Base-by-base conservation (phyloP, 1,140 invertebrate genomes). In the Drepana arcuata region DNA sequence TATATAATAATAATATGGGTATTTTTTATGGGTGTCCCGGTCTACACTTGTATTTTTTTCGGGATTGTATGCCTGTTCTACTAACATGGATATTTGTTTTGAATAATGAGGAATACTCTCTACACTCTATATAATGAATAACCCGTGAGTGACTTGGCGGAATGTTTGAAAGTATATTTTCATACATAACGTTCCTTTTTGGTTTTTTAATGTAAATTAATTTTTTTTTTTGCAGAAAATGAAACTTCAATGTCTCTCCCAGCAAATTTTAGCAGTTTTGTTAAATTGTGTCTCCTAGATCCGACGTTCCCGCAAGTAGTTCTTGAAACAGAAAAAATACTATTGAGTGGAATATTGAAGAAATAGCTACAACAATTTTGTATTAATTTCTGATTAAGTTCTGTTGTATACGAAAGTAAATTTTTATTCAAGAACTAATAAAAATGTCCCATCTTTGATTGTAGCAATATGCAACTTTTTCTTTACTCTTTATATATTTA, bases 241-340 rank as follows among this genome's bases (percentile, higher is more conserved):
- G 12, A 24, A 7, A 24, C 42, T 4, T 50, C 27, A 16, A 41
- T 36, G 2, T 35, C 36, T 14, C 37, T 67, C 14, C 63, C 70
- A 13, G 12, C 25, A 14, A 28, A 43, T 2, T 63, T 65, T 15
- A 52, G 52, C 3, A 60, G 68, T 30, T 81, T 84, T 55, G 38
- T 82, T 4, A 80, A 78, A 34, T 14, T 71, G 9, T 84, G 75
- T 40, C 47, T 84, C 12, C 18, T 80, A 11, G 80, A 84, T 51
- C 78, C 80, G 2, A 38, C 34, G 9, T 82, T 84, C 44, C 71
- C 73, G 0, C 47, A 67, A 38, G 15, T 78, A 14, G 51, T 84
- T 2, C 29, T 45, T 23, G 56, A 81, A 53, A 61, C 65, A 6
- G 53, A 79, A 49, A 61, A 63, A 28, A 44, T 69, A 41, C 16